A percentile compares a stretch with the other conserved stretches of the same genome.
phyloP scores from a whole-genome alignment of 2,113 vertebrate genomes.

The sheep (Ovis aries) region DNA sequence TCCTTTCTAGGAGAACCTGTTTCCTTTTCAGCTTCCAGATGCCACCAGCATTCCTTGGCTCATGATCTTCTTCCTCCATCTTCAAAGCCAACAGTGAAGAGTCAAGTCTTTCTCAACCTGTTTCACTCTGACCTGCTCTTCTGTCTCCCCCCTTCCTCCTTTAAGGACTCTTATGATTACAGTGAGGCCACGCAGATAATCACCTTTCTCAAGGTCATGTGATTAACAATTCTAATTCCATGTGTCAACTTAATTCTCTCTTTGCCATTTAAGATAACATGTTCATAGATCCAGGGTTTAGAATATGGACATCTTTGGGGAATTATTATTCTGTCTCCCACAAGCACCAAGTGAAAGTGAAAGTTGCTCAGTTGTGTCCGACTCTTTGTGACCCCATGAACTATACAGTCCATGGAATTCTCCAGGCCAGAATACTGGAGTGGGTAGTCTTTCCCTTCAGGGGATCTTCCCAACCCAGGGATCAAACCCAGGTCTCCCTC shows the following conservation, averaged over 20 bases:
- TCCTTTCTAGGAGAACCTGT: neutral
- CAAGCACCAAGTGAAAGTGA: neutral
- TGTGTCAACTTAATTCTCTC: neutral
- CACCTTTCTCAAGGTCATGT: neutral
- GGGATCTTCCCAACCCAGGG: neutral
- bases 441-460: neutral
- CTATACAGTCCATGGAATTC: neutral
- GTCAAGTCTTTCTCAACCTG: neutral
- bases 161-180: neutral
- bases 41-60: neutral
- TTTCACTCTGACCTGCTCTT: neutral
- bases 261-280: neutral
- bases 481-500: neutral
- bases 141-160: neutral
- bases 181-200: neutral
- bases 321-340: neutral
- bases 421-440: neutral
- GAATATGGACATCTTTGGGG: neutral
- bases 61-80: neutral
- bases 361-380: neutral
- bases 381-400: neutral
- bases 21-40: neutral
- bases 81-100: neutral
- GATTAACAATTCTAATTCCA: neutral
- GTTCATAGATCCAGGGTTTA: neutral